Percentiles rank a stretch among this genome's conserved stretches.
Conservation (phyloP, 2,888 invertebrate genomes). For the Scaptomyza polygonia region DNA sequence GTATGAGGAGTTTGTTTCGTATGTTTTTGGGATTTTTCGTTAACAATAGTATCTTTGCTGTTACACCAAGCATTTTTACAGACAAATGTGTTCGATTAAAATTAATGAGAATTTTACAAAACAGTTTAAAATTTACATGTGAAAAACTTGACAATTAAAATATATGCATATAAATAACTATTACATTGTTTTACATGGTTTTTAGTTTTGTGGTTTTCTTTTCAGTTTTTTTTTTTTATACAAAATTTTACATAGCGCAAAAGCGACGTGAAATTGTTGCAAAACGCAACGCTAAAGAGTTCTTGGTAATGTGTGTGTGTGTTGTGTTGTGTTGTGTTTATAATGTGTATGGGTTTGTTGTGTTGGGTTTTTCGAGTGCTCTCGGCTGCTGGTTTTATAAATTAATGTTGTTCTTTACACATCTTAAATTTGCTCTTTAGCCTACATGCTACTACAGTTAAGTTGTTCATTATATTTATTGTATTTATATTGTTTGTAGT, state of each 20-base stretch:
- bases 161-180: constrained; percentile 19
- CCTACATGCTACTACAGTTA: constrained; percentile 74
- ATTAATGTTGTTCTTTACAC: constrained; percentile 30
- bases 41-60: constrained; percentile 32
- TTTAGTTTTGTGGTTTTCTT: constrained; percentile 36
- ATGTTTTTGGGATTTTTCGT: constrained; percentile 18
- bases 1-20: constrained; percentile 19
- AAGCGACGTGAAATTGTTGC: constrained; percentile 70
- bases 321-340: constrained; percentile 15
- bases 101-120: constrained; percentile 72
- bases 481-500: constrained; percentile 39
- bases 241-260: constrained; percentile 79
- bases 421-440: constrained; percentile 53
- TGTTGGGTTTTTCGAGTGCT: constrained; percentile 31
- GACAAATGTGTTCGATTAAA: constrained; percentile 59
- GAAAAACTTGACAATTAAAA: constrained; percentile 63
- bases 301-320: constrained; percentile 39
- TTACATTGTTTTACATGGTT: constrained; percentile 58
- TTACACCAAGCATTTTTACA: constrained; percentile 60
- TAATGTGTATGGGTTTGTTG: constrained; percentile 10
- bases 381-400: constrained; percentile 54
- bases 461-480: constrained; percentile 44
- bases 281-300: constrained; percentile 66
- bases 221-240: constrained; percentile 54
- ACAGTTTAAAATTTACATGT: constrained; percentile 65